Percentiles rank a stretch among this genome's conserved stretches.
Conservation (phyloP, 2,113 vertebrate species). For the Clarias magur region DNA sequence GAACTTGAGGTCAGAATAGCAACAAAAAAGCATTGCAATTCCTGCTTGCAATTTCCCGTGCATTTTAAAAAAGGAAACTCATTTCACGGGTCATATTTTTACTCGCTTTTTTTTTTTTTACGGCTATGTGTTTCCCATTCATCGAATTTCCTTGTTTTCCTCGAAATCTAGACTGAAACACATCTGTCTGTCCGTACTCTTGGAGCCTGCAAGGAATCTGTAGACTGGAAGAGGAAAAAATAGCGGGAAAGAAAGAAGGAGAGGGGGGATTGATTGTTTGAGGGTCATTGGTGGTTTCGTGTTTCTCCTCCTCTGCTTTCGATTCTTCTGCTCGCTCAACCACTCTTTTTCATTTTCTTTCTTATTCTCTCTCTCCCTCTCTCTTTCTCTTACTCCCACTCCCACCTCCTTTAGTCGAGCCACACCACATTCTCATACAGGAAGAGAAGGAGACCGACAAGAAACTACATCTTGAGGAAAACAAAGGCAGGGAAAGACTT, state of each 20-base stretch:
- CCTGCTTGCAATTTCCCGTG: conserved; percentile 12
- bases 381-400: conserved; percentile 23
- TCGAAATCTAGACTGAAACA: conserved; percentile 26
- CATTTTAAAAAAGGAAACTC: conserved; percentile 30
- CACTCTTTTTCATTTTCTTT: conserved; percentile 30
- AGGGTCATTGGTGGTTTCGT: conserved; percentile 49
- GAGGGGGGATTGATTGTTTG: conserved; percentile 47
- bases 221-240: conserved; percentile 34
- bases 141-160: background rate
- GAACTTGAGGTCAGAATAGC: conserved; percentile 22
- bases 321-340: conserved; percentile 31
- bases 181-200: conserved; percentile 19
- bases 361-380: conserved; percentile 16
- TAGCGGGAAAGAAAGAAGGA: conserved; percentile 28
- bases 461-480: conserved; percentile 32
- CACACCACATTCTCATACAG: conserved; percentile 49
- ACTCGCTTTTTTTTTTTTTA: background rate
- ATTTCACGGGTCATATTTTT: conserved; percentile 26
- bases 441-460: conserved; percentile 43
- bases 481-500: background rate
- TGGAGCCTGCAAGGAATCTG: conserved; percentile 38
- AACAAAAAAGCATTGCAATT: background rate
- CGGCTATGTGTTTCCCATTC: conserved; percentile 2
- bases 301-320: conserved; percentile 53
- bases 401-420: conserved; percentile 46